Evolutionary conservation across 2,113 vertebrate species (phyloP).

Genomic region (Podocnemis expansa): DNA sequence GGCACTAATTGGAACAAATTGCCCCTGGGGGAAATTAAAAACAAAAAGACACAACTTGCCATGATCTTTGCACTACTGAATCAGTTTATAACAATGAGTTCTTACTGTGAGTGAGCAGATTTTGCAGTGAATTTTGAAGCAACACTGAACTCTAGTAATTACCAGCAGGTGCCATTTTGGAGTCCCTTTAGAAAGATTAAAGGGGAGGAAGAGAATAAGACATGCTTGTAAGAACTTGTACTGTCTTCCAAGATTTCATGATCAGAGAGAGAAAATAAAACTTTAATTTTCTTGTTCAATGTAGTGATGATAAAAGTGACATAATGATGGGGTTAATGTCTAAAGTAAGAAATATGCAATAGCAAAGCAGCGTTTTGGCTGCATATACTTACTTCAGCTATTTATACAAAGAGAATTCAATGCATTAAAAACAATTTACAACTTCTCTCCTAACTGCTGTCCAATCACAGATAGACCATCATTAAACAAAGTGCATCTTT

Average conservation of each 20-base stretch:
- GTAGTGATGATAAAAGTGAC: background rate
- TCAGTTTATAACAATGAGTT: conserved; percentile 20
- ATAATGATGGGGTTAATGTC: background rate
- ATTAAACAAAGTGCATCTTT: background rate
- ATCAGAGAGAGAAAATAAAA: background rate
- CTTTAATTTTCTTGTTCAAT: background rate
- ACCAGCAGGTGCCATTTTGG: background rate
- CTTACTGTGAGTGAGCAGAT: background rate
- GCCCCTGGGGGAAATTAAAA: conserved; percentile 31
- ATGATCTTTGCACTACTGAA: conserved; percentile 47
- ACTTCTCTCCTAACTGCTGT: background rate
- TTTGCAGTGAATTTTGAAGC: background rate
- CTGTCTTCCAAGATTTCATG: background rate
- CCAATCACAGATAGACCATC: background rate
- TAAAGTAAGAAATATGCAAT: background rate
- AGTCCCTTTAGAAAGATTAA: background rate
- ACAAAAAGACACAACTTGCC: conserved; percentile 36
- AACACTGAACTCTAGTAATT: background rate
- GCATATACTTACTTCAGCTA: background rate
- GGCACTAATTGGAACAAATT: conserved; percentile 59
- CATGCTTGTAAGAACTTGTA: background rate
- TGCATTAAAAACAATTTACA: background rate
- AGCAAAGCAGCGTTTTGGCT: background rate
- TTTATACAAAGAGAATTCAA: background rate
- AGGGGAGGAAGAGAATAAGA: background rate